Base-by-base conservation (phyloP, 2,113 vertebrate genomes). In the Hippolais icterina region DNA sequence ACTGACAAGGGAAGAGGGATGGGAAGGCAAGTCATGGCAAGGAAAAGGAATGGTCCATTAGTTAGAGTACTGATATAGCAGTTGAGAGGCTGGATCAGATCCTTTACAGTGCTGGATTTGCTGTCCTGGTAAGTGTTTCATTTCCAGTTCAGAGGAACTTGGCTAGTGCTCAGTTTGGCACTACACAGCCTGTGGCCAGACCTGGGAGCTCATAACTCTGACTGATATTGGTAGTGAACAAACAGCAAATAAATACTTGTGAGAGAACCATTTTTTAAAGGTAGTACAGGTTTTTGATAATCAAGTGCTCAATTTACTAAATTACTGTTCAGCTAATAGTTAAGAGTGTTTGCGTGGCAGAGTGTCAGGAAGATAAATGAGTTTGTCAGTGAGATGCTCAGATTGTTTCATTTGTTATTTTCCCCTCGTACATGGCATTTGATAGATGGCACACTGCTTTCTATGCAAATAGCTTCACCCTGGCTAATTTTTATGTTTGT, bases 331-430 rank as follows among this genome's bases (percentile, higher is more conserved):
- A 50, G 61, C 66, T 92, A 46, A 83, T 77, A 86, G 63, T 59
- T 28, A 44, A 31, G 71, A 80, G 31, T 64, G 47, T 87, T 91
- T 79, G 76, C 5, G 5, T 66, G 2, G 1, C 13, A n/a, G 35
- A 42, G 39, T 44, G 29, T 71, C 5, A 1, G 41, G 56, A 83
- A 96, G 88, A 92, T 80, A 74, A 93, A 95, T 84, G n/a, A n/a
- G 42, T 88, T 85, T 83, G 63, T 76, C 53, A 50, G 57, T 25
- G 79, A 92, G 83, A 64, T 83, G 82, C 56, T 88, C 39, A 35
- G 39, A 49, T 77, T 47, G 59, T 88, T 83, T 93, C 33, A 28
- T 86, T 72, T 83, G 63, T 95, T 95, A 86, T 77, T 90, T 96
- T 54, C 50, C 88, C 80, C 35, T 89, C 0, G 0, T 64, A 31